A percentile compares a stretch with the other conserved stretches of the same genome.
These are phyloP conservation scores for Poicephalus gulielmi DNA, from an alignment of 2,113 vertebrate species.

Conservation along the genomic window DNA sequence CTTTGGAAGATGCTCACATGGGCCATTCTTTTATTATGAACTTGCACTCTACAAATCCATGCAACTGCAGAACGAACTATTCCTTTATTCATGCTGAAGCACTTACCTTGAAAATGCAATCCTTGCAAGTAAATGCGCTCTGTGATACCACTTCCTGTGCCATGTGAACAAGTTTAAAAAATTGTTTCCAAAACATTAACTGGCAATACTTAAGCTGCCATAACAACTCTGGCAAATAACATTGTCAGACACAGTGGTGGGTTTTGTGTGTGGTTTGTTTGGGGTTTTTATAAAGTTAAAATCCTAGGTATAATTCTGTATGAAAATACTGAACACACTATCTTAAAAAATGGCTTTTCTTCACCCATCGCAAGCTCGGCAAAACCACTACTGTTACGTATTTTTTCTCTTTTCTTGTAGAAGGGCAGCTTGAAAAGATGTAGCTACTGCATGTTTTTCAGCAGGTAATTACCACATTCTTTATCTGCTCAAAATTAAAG, in stretches of 20 bases:
- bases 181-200: neutral
- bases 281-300: neutral
- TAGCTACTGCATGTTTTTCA: neutral
- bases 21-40: neutral
- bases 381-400: neutral
- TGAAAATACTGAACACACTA: neutral
- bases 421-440: neutral
- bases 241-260: neutral
- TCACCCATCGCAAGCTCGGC: neutral
- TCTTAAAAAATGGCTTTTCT: neutral
- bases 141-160: neutral
- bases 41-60: neutral
- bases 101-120: neutral
- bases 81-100: neutral
- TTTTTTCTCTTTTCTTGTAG: neutral
- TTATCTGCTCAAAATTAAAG: neutral
- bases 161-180: neutral
- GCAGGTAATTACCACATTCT: neutral
- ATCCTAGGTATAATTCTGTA: neutral
- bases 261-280: neutral
- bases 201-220: neutral
- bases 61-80: neutral
- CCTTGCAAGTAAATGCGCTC: neutral
- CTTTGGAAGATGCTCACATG: neutral
- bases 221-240: neutral